A percentile compares a stretch with the other conserved stretches of the same genome.
These are phyloP conservation scores for Ailurus styani DNA, from an alignment of 2,113 vertebrate genomes.

Conservation along the genomic window DNA sequence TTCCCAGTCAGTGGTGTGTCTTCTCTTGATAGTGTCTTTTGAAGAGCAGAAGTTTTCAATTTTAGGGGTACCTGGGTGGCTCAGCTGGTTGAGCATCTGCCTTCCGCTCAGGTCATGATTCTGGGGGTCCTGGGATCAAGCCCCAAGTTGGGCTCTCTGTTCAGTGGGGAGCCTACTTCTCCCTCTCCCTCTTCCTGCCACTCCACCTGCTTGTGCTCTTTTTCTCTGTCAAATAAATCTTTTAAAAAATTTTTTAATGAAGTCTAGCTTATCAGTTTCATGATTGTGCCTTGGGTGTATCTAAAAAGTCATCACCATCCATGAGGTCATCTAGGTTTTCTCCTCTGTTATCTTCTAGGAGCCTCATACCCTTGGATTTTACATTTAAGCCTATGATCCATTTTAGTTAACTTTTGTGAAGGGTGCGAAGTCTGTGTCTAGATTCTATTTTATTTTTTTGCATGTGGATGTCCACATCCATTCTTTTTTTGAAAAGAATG, in stretches of 20 bases:
- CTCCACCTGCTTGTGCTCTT: not conserved
- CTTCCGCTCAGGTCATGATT: not conserved
- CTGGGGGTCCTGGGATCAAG: no score
- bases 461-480: not conserved
- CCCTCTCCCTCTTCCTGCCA: not conserved
- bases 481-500: not conserved
- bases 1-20: not conserved
- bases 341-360: not conserved
- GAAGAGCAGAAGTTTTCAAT: not conserved
- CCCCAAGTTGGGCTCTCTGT: not conserved
- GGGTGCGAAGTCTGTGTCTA: not conserved
- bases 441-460: not conserved
- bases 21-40: not conserved
- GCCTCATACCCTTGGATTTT: not conserved
- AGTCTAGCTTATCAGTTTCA: not conserved
- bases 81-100: not conserved
- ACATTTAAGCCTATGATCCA: not conserved
- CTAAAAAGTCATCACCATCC: not conserved
- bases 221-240: not conserved
- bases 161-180: no score
- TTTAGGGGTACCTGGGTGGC: not conserved
- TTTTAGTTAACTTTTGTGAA: not conserved
- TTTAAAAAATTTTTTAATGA: not conserved
- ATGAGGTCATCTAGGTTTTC: not conserved
- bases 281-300: not conserved